phyloP scores from a whole-genome alignment of 2,797 vertebrate species.

The Petrocephalus schoutedeni region DNA sequence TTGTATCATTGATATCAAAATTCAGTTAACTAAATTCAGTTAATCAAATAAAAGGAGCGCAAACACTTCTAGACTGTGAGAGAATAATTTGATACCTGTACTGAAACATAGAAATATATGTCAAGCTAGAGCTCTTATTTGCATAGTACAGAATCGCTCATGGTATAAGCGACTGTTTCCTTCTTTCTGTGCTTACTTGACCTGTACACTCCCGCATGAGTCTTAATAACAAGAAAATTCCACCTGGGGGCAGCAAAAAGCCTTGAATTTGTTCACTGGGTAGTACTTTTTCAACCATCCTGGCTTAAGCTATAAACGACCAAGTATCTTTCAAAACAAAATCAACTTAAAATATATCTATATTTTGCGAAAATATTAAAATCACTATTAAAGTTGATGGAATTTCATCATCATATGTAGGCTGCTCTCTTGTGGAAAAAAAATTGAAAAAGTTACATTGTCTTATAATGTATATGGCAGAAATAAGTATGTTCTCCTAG shows the following conservation, averaged over 20 bases:
- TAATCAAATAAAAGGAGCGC: not conserved
- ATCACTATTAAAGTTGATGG: not conserved
- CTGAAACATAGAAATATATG: not conserved
- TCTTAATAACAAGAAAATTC: not conserved
- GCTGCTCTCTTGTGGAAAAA: not conserved
- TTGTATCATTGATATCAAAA: not conserved
- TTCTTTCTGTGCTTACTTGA: not conserved
- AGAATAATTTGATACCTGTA: not conserved
- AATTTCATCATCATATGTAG: not conserved
- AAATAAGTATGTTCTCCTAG: not conserved
- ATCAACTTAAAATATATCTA: not conserved
- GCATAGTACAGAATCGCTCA: not conserved
- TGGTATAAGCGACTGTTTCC: not conserved
- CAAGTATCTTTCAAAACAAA: not conserved
- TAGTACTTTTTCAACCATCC: not conserved
- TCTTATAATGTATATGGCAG: not conserved
- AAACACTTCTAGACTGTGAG: not conserved
- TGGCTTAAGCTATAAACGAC: not conserved
- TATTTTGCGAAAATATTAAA: not conserved
- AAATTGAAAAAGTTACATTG: not conserved
- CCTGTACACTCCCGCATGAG: not conserved
- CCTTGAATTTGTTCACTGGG: not conserved
- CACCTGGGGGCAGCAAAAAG: conserved; percentile 11
- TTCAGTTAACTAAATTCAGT: not conserved
- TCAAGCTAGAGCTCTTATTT: not conserved